Conservation (phyloP, 92 coral and sea anemone genomes). For the Siderastrea radians region DNA sequence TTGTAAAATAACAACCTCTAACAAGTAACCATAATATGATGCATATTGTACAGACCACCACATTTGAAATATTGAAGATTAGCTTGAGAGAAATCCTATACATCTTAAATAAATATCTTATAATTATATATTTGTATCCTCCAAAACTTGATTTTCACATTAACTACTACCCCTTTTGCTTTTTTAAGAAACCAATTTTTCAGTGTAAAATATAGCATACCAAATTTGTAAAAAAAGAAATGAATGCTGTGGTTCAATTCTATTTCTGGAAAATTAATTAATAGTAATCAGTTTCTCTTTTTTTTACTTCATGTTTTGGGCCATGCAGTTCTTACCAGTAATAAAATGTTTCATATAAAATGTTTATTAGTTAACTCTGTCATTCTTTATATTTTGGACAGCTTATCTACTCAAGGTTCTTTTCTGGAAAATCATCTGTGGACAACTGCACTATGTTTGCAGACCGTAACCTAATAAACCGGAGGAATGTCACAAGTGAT, state of each 20-base stretch:
- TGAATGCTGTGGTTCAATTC: neutral
- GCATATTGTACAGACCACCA: neutral
- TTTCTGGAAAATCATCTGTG: conserved; percentile 19
- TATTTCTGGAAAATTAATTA: neutral
- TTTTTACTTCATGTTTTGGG: neutral
- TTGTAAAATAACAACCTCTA: no score
- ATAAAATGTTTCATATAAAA: conserved; percentile 6
- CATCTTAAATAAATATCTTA: neutral
- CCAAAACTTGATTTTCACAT: neutral
- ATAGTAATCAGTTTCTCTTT: neutral
- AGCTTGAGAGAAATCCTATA: conserved; percentile 6
- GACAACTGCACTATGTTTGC: conserved; percentile 53
- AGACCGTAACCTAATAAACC: conserved; percentile 44
- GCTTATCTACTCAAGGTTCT: conserved; percentile 39
- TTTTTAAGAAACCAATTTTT: neutral
- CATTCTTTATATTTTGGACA: neutral
- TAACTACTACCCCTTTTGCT: neutral
- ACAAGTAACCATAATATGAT: neutral
- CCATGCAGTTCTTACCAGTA: conserved; percentile 4
- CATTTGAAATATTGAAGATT: conserved; percentile 1
- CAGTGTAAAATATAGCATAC: neutral
- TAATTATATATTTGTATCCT: neutral
- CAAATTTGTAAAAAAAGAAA: neutral
- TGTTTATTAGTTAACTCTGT: neutral
- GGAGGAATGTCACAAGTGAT: conserved; percentile 60